Evolutionary conservation across 1,140 invertebrate species (phyloP).

Genomic region (Leptinotarsa texana): DNA sequence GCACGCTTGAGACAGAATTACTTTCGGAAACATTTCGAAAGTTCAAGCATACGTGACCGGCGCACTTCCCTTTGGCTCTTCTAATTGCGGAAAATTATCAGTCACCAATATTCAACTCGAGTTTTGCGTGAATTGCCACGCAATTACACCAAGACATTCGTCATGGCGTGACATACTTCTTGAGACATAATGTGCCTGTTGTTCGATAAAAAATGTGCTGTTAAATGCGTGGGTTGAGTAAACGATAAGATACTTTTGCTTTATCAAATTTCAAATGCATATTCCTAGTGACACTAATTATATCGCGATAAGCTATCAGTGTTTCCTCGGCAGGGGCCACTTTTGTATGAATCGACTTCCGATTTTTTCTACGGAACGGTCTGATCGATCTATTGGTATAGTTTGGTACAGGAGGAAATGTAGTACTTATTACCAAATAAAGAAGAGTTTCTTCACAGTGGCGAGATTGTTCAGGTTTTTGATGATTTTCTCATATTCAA

Average conservation of each 20-base stretch:
- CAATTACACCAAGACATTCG: not conserved
- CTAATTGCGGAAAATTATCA: too few species aligned
- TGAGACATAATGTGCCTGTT: not conserved
- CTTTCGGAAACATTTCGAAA: too few species aligned
- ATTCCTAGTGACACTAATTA: slow-evolving; percentile 28
- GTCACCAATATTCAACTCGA: too few species aligned
- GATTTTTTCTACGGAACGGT: not conserved
- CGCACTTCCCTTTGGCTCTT: too few species aligned
- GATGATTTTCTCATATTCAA: too few species aligned
- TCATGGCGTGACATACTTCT: slow-evolving; percentile 10
- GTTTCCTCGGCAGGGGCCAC: slow-evolving; percentile 14
- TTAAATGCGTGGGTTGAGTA: slow-evolving; percentile 31
- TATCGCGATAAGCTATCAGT: slow-evolving; percentile 27
- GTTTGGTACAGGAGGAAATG: too few species aligned
- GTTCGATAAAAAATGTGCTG: slow-evolving; percentile 26
- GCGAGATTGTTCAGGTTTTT: too few species aligned
- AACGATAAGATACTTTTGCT: slow-evolving; percentile 27
- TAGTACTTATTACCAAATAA: too few species aligned
- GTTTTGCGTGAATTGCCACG: too few species aligned
- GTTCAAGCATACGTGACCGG: too few species aligned
- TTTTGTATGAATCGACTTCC: not conserved
- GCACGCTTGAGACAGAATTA: too few species aligned
- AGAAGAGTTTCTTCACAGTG: too few species aligned
- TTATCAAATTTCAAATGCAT: slow-evolving; percentile 27
- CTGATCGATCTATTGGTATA: not conserved